Evolutionary conservation across 2,113 vertebrate genomes (phyloP), one percentile per base, ranked within the genome.

Genomic region (Plecotus auritus): DNA sequence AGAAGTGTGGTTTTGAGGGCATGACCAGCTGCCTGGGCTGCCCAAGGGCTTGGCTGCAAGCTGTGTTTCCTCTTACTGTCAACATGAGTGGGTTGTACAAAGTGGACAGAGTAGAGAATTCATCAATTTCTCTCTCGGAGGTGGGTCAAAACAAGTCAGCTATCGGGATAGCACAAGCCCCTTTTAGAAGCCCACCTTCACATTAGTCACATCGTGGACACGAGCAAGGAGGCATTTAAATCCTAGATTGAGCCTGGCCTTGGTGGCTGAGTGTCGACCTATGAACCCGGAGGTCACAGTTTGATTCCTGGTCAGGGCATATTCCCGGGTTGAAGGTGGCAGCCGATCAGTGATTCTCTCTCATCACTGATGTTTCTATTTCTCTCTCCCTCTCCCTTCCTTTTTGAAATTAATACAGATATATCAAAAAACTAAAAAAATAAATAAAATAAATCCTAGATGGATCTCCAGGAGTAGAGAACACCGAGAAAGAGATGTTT

Each of bases 81-180:
- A 37, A 23, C 35, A 0, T 45, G 9, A 51, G 20, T 26, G 66
- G 17, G 13, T 2, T 61, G 42, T 18, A 56, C 42, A n/a, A 37
- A 74, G 42, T 16, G 18, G 2, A 20, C 45, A 20, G 73, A 40
- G 6, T 11, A 7, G 23, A 72, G 28, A 69, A 17, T 9, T 20
- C 5, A 5, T 16, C 35, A 56, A 26, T 32, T 26, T 1, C 6
- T 4, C 93, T 49, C 1, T 0, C 7, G 2, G 42, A 73, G 32
- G 35, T 18, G 5, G 37, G 51, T n/a, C 45, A 17, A 28, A 85
- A 32, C 0, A 0, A 80, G 28, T 32, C 61, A 51, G 16, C n/a
- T 10, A 0, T 18, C 1, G 1, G 32, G n/a, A 67, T 47, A 6
- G 1, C 1, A 10, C 3, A 16, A 69, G 16, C 26, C 23, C 18